Conservation (phyloP, 2,888 invertebrate species). For the Mechanitis messenoides region DNA sequence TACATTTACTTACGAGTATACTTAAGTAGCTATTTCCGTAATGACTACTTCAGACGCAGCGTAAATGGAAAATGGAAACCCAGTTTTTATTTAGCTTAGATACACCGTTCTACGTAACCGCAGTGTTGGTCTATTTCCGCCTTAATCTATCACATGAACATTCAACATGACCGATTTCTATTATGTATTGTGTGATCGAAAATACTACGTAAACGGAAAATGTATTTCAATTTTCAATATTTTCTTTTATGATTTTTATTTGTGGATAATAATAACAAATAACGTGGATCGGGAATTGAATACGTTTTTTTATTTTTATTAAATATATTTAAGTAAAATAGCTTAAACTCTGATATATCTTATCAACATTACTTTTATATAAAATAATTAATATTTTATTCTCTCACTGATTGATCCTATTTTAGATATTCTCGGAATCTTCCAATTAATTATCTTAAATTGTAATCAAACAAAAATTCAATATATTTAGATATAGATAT, state of each 20-base stretch:
- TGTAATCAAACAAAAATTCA: too few relatives aligned
- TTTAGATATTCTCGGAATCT: too few relatives aligned
- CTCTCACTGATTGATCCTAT: too few relatives aligned
- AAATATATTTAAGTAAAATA: too few relatives aligned
- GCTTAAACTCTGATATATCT: too few relatives aligned
- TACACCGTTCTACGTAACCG: slow-evolving; percentile 2
- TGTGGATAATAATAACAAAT: neutral
- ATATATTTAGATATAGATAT: too few relatives aligned
- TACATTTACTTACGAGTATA: neutral
- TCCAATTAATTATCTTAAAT: too few relatives aligned
- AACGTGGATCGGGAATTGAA: too few relatives aligned
- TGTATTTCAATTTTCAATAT: neutral
- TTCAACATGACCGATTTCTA: neutral
- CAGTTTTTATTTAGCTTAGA: slow-evolving; percentile 2
- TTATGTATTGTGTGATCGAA: slow-evolving; percentile 5
- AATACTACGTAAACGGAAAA: neutral
- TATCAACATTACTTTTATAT: too few relatives aligned
- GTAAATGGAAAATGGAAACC: neutral
- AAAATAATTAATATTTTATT: too few relatives aligned
- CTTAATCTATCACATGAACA: slow-evolving; percentile 4
- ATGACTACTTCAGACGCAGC: neutral
- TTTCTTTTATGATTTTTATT: neutral
- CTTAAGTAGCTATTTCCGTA: neutral
- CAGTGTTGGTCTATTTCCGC: slow-evolving; percentile 4
- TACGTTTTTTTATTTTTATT: too few relatives aligned